phyloP scores from a whole-genome alignment of 2,113 vertebrate species.

The Chamaetylas fuelleborni region DNA sequence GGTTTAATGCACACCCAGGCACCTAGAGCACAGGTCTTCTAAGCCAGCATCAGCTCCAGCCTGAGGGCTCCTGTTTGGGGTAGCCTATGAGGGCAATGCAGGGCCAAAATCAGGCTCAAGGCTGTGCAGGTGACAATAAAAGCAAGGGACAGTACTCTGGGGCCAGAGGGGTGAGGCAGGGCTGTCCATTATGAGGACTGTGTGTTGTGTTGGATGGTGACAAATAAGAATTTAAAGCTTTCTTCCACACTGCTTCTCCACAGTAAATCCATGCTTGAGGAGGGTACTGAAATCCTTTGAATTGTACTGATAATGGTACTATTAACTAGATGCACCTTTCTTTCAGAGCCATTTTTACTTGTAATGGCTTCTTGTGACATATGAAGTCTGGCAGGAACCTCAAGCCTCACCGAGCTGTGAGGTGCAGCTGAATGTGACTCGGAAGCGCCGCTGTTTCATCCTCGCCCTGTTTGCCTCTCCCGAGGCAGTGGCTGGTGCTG shows the following conservation, averaged over 20 bases:
- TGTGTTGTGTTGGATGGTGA: accelerated
- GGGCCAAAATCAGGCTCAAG: accelerated
- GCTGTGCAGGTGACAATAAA: neutral
- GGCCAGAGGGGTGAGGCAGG: neutral
- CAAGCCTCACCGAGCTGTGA: neutral
- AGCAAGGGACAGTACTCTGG: neutral
- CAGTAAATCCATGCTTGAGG: neutral
- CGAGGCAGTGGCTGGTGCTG: accelerated
- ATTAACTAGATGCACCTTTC: neutral
- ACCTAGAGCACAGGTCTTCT: neutral
- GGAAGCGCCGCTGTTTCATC: accelerated
- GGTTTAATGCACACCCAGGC: neutral
- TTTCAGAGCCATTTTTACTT: neutral
- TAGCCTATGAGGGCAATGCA: neutral
- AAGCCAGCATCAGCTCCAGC: neutral
- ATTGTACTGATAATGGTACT: neutral
- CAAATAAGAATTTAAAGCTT: neutral
- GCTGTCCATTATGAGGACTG: neutral
- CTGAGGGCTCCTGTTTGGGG: accelerated
- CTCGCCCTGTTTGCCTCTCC: accelerated
- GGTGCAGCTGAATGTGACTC: accelerated
- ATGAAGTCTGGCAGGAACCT: neutral
- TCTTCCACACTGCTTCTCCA: neutral
- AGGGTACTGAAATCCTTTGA: neutral
- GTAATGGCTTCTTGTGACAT: neutral